These are phyloP conservation scores for Daboia siamensis DNA, from an alignment of 2,113 vertebrate species.

Conservation along the genomic window DNA sequence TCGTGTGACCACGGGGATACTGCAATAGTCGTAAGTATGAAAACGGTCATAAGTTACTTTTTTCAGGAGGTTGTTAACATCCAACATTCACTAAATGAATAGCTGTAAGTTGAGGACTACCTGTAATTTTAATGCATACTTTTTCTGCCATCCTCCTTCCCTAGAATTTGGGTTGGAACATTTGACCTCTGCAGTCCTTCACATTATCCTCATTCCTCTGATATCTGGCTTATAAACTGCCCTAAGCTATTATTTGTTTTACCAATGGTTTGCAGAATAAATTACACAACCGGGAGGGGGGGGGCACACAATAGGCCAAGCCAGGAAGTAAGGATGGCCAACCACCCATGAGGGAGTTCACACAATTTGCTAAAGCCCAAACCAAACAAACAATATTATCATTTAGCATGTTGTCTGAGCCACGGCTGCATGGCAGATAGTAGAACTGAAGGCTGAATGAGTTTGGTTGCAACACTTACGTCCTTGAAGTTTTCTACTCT, in stretches of 20 bases:
- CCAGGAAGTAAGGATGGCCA: not conserved
- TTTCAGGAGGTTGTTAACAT: not conserved
- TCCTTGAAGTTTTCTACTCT: not conserved
- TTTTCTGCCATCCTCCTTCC: not conserved
- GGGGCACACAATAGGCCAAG: not conserved
- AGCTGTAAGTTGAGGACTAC: not conserved
- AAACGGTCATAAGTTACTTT: not conserved
- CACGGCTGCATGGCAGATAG: not conserved
- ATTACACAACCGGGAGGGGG: too few relatives aligned
- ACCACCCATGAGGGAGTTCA: not conserved
- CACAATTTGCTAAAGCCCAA: not conserved
- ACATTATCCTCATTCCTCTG: not conserved
- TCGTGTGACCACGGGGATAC: not conserved
- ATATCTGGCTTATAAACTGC: not conserved
- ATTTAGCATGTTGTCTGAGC: not conserved
- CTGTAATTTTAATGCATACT: not conserved
- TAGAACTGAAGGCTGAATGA: not conserved
- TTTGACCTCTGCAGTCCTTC: not conserved
- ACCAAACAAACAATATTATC: not conserved
- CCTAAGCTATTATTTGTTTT: not conserved
- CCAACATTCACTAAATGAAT: not conserved
- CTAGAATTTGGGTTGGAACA: not conserved
- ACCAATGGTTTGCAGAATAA: not conserved
- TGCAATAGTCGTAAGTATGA: not conserved
- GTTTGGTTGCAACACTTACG: not conserved